Base-by-base conservation (phyloP, 1,140 invertebrate species). In the Philaenus spumarius region DNA sequence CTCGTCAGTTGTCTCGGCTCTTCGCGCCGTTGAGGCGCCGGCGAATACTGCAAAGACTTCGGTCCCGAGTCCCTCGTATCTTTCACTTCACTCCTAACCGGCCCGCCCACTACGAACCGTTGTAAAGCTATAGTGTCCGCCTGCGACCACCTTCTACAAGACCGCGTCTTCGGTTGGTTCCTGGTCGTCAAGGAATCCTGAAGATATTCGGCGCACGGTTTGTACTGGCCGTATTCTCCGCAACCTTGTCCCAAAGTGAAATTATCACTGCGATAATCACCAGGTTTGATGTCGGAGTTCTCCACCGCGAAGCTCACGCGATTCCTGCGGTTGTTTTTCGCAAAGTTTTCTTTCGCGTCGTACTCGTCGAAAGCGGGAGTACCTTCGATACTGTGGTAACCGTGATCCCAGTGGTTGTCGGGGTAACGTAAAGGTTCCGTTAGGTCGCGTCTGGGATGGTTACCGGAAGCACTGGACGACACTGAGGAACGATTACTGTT, bases 1-100 rank as follows among this genome's bases (percentile, higher is more conserved):
- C 26, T 47, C 42, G 12, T 42, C 23, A 6, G 52, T 5, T 50
- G 42, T 2, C 52, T 75, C 74, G 1, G 74, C 75, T 48, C 73
- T 75, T 45, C 75, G 73, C 42, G 74, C 68, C 58, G 73, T 62
- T 0, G 72, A 66, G 3, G 68, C 69, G 50, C 40, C 55, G 14
- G 48, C 43, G 17, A 59, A 47, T 19, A 17, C 17, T 30, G 23
- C 63, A 62, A 24, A 24, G 67, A 57, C 34, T 51, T 34, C 39
- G 57, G 43, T 17, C 55, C 46, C 7, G 58, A 40, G 52, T 58
- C 60, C 50, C 52, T 24, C 59, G 55, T 30, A 71, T 67, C 48
- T 69, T 67, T 1, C 70, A 66, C 11, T 70, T 71, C 3, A 72
- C 43, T 19, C 9, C 26, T 51, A 15, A 55, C 59, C 0, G 42